Percentiles rank a stretch among this genome's conserved stretches.
phyloP scores from a whole-genome alignment of 1,140 invertebrate species.

The Polyergus mexicanus region DNA sequence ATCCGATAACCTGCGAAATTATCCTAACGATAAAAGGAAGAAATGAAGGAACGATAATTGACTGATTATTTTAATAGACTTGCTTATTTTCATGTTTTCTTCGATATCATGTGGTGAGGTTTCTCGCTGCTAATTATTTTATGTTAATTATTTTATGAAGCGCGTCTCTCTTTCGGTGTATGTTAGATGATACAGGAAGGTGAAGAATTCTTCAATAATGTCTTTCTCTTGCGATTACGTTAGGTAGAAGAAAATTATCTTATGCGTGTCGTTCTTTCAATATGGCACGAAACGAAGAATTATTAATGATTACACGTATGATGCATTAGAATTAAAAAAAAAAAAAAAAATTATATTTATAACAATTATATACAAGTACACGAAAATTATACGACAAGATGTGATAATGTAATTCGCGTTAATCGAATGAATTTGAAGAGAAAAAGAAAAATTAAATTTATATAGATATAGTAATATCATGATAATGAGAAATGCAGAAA shows the following conservation, averaged over 20 bases:
- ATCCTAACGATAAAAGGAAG: slow-evolving; percentile 10
- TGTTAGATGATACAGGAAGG: neutral
- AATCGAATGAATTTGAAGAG: neutral
- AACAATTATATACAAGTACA: neutral
- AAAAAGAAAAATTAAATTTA: slow-evolving; percentile 19
- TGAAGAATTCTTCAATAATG: slow-evolving; percentile 3
- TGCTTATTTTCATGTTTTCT: slow-evolving; percentile 50
- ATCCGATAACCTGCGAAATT: slow-evolving; percentile 62
- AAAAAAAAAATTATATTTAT: neutral
- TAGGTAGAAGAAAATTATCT: slow-evolving; percentile 28
- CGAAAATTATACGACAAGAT: neutral
- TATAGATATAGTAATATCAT: neutral
- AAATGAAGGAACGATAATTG: slow-evolving; percentile 62
- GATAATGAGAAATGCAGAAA: neutral
- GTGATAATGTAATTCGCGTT: neutral
- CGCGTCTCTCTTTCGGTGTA: slow-evolving; percentile 11
- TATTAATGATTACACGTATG: slow-evolving; percentile 6
- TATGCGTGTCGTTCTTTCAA: neutral
- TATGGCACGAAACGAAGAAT: neutral
- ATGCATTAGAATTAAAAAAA: slow-evolving; percentile 8
- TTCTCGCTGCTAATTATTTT: slow-evolving; percentile 13
- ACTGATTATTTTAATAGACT: neutral
- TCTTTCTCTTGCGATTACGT: neutral
- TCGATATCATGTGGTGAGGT: slow-evolving; percentile 19
- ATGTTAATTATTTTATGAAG: slow-evolving; percentile 56